Conservation (phyloP, 2,113 vertebrate species). For the Phocoena sinus region DNA sequence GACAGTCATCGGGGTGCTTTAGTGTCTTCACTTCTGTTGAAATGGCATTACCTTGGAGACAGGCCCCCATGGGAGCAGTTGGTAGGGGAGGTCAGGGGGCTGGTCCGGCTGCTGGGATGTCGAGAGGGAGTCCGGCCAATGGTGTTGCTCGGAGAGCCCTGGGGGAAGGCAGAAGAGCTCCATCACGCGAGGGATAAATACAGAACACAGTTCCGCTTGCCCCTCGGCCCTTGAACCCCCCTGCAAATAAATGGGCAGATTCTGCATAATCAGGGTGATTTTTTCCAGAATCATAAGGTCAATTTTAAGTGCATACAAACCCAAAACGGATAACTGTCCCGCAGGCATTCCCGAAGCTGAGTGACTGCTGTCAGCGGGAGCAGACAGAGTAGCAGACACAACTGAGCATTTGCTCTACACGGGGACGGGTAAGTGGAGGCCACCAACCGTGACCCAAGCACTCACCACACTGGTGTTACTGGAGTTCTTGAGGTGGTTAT, state of each 20-base stretch:
- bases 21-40: background rate
- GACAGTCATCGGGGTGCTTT: background rate
- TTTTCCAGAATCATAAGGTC: background rate
- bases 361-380: background rate
- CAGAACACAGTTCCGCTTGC: background rate
- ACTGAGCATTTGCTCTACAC: background rate
- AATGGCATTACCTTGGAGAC: constrained; percentile 92
- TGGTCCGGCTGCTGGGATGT: constrained; percentile 93
- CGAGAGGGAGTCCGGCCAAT: constrained; percentile 91
- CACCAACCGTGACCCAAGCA: background rate
- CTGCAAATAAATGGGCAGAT: background rate
- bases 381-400: background rate
- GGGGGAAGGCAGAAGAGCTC: constrained; percentile 43
- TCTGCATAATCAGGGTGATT: background rate
- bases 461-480: constrained; percentile 94
- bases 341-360: background rate
- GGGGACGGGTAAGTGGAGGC: background rate
- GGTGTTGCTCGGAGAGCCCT: constrained; percentile 98
- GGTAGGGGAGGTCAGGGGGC: constrained; percentile 96
- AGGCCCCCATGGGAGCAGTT: constrained; percentile 98
- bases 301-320: background rate
- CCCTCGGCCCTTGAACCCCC: background rate
- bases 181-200: background rate
- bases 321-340: background rate
- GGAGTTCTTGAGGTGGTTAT: constrained; percentile 98